phyloP scores from a whole-genome alignment of 2,113 vertebrate species.

The Pandion haliaetus region DNA sequence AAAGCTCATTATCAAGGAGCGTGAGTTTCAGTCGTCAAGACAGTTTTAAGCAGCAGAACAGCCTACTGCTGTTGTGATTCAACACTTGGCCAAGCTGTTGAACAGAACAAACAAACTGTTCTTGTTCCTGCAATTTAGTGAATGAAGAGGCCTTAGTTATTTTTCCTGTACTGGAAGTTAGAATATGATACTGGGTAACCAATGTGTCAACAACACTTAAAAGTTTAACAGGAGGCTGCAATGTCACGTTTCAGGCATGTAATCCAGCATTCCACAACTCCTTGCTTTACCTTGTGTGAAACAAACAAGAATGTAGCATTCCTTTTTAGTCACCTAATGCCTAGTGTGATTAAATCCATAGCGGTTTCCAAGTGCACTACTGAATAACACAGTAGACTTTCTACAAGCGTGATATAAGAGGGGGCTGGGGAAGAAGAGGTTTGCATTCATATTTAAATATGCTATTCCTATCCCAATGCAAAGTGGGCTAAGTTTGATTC shows the following conservation, averaged over 20 bases:
- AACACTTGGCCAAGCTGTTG: neutral
- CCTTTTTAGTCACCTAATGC: neutral
- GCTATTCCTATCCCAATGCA: neutral
- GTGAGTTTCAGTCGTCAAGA: neutral
- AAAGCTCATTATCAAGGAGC: neutral
- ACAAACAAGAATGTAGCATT: neutral
- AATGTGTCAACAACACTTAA: neutral
- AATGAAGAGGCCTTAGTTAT: neutral
- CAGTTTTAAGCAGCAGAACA: neutral
- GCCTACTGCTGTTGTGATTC: neutral
- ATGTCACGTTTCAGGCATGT: neutral
- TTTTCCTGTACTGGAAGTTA: neutral
- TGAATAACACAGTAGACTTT: neutral
- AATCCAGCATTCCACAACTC: neutral
- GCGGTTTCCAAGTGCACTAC: neutral
- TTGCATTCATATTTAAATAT: neutral
- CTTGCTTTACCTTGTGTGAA: neutral
- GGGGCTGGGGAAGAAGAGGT: neutral
- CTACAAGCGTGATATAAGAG: neutral
- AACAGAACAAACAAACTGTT: neutral
- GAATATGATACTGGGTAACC: neutral
- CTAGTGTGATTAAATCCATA: neutral
- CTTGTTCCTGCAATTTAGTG: neutral
- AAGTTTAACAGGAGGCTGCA: neutral
- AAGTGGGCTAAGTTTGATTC: neutral